phyloP scores from a whole-genome alignment of 2,113 vertebrate genomes.

The Climacteris rufus region DNA sequence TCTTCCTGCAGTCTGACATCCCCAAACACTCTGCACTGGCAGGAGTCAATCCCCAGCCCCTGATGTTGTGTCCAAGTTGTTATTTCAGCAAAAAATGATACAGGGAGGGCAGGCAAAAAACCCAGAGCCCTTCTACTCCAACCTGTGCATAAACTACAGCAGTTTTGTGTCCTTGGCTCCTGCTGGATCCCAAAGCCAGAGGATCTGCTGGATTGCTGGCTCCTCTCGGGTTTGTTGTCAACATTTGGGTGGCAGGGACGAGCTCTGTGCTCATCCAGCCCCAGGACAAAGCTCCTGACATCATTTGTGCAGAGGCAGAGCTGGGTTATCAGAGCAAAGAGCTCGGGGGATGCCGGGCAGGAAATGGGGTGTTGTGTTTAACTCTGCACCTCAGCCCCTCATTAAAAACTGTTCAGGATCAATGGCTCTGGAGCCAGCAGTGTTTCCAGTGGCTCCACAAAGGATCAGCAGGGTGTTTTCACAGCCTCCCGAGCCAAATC shows the following conservation, averaged over 20 bases:
- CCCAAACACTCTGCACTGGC: not conserved
- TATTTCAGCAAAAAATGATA: not conserved
- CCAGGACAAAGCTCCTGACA: not conserved
- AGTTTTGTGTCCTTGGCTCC: not conserved
- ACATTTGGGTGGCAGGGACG: not conserved
- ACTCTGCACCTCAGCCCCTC: not conserved
- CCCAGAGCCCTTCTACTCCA: not conserved
- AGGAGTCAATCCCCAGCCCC: not conserved
- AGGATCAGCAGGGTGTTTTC: not conserved
- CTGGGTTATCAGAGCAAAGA: not conserved
- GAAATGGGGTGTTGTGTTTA: not conserved
- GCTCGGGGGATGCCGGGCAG: not conserved
- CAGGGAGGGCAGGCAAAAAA: not conserved
- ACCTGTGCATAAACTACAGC: fast-evolving
- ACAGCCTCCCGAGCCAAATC: not conserved
- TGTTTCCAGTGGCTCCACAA: not conserved
- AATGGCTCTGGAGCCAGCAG: not conserved
- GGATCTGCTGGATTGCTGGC: not conserved
- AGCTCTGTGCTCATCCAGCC: not conserved
- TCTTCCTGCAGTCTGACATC: not conserved
- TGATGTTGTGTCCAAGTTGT: fast-evolving
- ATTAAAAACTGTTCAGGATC: not conserved
- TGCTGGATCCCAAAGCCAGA: not conserved
- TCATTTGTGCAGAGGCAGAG: not conserved
- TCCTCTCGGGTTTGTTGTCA: not conserved